Conservation (phyloP, 2,113 vertebrate genomes). For the Semnopithecus entellus region DNA sequence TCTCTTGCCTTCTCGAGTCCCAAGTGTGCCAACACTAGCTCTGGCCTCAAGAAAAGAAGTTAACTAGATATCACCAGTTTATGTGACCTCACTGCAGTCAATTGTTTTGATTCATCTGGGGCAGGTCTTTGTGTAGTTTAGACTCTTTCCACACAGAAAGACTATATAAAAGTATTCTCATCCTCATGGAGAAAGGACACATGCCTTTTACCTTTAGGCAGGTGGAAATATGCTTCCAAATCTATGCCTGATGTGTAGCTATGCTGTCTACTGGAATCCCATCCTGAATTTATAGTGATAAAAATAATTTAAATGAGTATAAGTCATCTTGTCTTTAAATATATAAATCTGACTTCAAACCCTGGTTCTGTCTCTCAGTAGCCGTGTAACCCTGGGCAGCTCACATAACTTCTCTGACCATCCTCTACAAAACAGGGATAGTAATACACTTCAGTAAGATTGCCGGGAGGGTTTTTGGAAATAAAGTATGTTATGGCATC, state of each 20-base stretch:
- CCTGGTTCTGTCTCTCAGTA: neutral
- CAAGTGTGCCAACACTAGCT: constrained; percentile 43
- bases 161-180: neutral
- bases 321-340: neutral
- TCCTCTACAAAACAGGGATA: neutral
- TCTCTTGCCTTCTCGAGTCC: neutral
- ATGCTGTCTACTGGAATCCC: neutral
- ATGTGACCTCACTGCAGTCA: constrained; percentile 28
- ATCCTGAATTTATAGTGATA: neutral
- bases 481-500: neutral
- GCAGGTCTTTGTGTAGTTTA: neutral
- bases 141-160: constrained; percentile 45
- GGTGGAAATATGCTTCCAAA: neutral
- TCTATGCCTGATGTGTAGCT: neutral
- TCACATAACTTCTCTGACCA: neutral
- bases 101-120: constrained; percentile 62
- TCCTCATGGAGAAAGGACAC: neutral
- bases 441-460: neutral
- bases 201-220: neutral
- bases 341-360: neutral
- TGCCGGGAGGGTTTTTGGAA: neutral
- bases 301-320: neutral
- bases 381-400: neutral
- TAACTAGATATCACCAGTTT: constrained; percentile 66
- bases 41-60: constrained; percentile 65